Base-by-base conservation (phyloP, 1,140 invertebrate species). In the Contarinia nasturtii region DNA sequence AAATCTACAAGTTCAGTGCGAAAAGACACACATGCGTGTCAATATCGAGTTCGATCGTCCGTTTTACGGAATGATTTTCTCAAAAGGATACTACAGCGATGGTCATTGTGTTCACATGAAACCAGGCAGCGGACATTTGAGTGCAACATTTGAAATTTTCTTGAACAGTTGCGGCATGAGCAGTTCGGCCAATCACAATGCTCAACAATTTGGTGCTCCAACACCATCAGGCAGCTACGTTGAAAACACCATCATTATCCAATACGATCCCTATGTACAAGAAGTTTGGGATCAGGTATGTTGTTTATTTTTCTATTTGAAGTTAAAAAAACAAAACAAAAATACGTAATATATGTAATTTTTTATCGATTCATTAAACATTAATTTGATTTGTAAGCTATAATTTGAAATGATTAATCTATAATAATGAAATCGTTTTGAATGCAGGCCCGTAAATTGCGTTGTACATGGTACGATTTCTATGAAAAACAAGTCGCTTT, bases 21-120 rank as follows among this genome's bases (percentile, higher is more conserved):
- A 93, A 63, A 94, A 93, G 65, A 92, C 88, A 37, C 82, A 89
- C 58, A 94, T 94, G 89, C 71, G 86, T 21, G 88, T 93, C 7
- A 89, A 88, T 64, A 88, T 94, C 54, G 86, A 91, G 61, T 93
- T 94, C 66, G 89, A 93, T 60, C 71, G 88, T 22, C 88, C 90
- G 0, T 94, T 94, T 67, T 91, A 92, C 63, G 90, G 90, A 4
- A 90, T 93, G 78, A 90, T 94, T 52, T 94, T 94, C 70, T 90
- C 85, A 46, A 92, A 92, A 65, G 86, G 82, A 33, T 85, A 82
- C 68, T 92, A 90, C 66, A 89, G 84, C 54, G 86, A 91, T 58
- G 73, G 81, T 2, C 84, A 88, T 56, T 94, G 89, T 62, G 86
- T 93, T 36, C 88, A 94, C 57, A 60, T 93, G 36, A 86, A 88